Base-by-base conservation (phyloP, 2,797 vertebrate species). In the Jordanella pulchra region DNA sequence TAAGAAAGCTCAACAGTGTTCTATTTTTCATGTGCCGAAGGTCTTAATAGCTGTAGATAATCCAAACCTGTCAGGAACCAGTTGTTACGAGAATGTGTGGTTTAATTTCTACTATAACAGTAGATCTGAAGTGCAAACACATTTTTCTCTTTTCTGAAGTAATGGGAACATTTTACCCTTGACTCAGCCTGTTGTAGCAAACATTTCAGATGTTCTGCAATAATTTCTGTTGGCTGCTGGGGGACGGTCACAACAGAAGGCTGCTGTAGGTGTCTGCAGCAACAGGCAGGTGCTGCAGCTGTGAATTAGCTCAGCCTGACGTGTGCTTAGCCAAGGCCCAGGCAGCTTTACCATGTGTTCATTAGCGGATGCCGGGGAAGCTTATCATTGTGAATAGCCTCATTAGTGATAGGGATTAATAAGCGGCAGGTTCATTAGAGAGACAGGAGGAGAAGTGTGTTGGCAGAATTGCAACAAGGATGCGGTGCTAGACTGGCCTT, bases 341-440 rank as follows among this genome's bases (percentile, higher is more conserved):
- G 87, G 88, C 77, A 84, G 83, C 83, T 82, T 87, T 89, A 87
- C 87, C 89, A 90, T 91, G 89, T 90, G 88, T 90, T 93, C 91
- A 93, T 93, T 92, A 93, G 85, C 7, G 71, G 87, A 82, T 89
- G 78, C 82, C 77, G 84, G 81, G 88, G 86, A 91, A 91, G 90
- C 91, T 92, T 91, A 92, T 92, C 90, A 83, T 84, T 91, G 71
- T 84, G 91, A 93, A 92, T 89, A 83, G 91, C 88, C 92, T 94
- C 93, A 92, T 94, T 93, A 93, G 90, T 80, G 85, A 89, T 85
- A 53, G 78, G 88, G 86, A 93, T 93, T 93, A 93, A 93, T 92
- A 89, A 87, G 89, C 73, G 44, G 81, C 88, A 84, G 87, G 86
- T 91, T 93, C 91, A 93, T 92, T 93, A 92, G 86, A 89, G 88